Evolutionary conservation across 2,888 invertebrate species (phyloP), one percentile per base, ranked within the genome.

Genomic region (Marronus borbonicus): DNA sequence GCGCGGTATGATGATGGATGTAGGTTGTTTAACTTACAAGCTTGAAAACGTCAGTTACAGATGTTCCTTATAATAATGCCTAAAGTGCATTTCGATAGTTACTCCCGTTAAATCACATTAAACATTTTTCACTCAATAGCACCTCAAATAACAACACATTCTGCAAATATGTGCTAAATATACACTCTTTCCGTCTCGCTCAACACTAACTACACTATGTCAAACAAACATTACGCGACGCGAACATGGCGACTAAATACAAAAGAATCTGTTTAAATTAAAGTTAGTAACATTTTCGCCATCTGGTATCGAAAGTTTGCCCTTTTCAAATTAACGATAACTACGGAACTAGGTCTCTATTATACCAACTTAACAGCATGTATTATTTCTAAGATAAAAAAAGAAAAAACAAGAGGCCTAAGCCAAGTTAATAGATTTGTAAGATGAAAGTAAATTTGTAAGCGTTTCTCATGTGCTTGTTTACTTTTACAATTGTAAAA

Each of bases 121-220:
- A 82, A 84, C 84, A 85, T 84, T 83, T 83, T 83, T 72, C 84
- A 83, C 83, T 80, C 78, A 81, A 79, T 83, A 83, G 79, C 85
- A 83, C 81, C 83, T 84, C 84, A 85, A 85, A 84, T 80, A 83
- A 84, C 84, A 83, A 85, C 84, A 85, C 84, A 84, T 84, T 81
- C 83, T 84, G 83, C 83, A 85, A 83, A 83, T 83, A 83, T 83
- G 83, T 84, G 85, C 85, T 85, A 86, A 86, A 86, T 86, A 84
- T 85, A 86, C 84, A 84, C 85, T 84, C 80, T 84, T 84, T 84
- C 86, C 85, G 84, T 86, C 85, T 85, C 86, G 84, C 85, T 86
- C 85, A 79, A 78, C 72, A 78, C 80, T 78, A n/a, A 74, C 80
- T 74, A 44, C 65, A 77, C 68, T 77, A 69, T 76, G 77, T 77